Conservation (phyloP, 2,888 invertebrate species). For the Napeogenes sylphis region DNA sequence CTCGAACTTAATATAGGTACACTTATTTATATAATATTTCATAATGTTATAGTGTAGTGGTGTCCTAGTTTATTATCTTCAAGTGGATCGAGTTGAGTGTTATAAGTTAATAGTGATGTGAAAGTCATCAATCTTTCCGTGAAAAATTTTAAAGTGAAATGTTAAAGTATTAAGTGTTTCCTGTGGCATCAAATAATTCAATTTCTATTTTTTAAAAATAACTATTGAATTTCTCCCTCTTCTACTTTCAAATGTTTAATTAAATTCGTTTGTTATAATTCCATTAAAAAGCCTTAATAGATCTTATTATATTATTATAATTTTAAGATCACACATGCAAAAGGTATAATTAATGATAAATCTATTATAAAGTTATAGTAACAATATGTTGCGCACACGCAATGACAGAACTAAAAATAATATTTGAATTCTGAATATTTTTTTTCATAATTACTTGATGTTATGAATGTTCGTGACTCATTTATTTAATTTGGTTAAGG, state of each 20-base stretch:
- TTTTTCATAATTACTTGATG: slow-evolving; percentile 13
- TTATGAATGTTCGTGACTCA: slow-evolving; percentile 43
- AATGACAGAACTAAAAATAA: background rate
- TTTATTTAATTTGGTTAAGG: slow-evolving; percentile 43
- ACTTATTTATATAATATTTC: background rate
- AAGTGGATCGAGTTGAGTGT: slow-evolving; percentile 11
- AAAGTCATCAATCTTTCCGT: slow-evolving; percentile 32
- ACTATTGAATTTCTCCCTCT: too few species aligned
- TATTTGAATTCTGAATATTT: slow-evolving; percentile 9
- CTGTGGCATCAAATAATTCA: too few species aligned
- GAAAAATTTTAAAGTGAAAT: too few species aligned
- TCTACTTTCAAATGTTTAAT: too few species aligned
- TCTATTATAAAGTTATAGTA: background rate
- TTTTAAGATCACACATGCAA: too few species aligned
- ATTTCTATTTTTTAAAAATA: too few species aligned
- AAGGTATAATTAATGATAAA: background rate
- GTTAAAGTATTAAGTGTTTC: too few species aligned
- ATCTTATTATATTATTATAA: too few species aligned
- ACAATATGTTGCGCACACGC: background rate
- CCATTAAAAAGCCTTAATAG: too few species aligned
- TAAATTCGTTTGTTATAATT: too few species aligned
- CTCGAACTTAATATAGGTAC: background rate
- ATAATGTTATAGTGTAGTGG: too few species aligned
- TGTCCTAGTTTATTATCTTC: too few species aligned
- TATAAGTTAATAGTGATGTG: slow-evolving; percentile 42